Percentiles rank a stretch among this genome's conserved stretches.
Conservation (phyloP, 2,888 invertebrate species). For the Pherbina coryleti region DNA sequence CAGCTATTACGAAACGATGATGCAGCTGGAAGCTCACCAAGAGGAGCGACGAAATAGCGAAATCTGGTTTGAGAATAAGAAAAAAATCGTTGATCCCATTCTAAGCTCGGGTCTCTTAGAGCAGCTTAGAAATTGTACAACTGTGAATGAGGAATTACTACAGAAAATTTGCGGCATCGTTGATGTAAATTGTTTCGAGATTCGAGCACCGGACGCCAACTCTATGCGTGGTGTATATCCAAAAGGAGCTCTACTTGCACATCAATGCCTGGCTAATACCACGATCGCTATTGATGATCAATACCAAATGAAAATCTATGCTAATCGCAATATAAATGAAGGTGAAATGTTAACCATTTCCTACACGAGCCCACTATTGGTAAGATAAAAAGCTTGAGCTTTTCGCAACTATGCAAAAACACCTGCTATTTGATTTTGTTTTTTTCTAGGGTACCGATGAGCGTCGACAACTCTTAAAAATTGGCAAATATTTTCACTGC, state of each 20-base stretch:
- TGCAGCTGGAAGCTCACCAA: slow-evolving; percentile 74
- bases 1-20: slow-evolving; percentile 71
- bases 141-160: slow-evolving; percentile 70
- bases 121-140: slow-evolving; percentile 51
- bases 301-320: slow-evolving; percentile 77
- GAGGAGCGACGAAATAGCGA: slow-evolving; percentile 71
- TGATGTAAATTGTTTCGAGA: slow-evolving; percentile 84
- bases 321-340: slow-evolving; percentile 74
- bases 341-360: slow-evolving; percentile 77
- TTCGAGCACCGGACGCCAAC: slow-evolving; percentile 71
- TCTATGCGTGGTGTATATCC: slow-evolving; percentile 79
- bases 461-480: slow-evolving; percentile 75
- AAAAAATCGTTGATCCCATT: slow-evolving; percentile 68
- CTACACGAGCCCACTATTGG: slow-evolving; percentile 80
- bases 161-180: slow-evolving; percentile 80
- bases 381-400: slow-evolving; percentile 59
- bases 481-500: slow-evolving; percentile 84
- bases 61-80: slow-evolving; percentile 73
- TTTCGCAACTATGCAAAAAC: no score
- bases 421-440: background rate
- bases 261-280: slow-evolving; percentile 81
- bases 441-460: slow-evolving; percentile 76
- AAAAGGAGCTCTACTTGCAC: slow-evolving; percentile 79
- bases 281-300: slow-evolving; percentile 79
- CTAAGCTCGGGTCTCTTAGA: slow-evolving; percentile 51